Evolutionary conservation across 2,888 invertebrate species (phyloP).

Genomic region (Napeogenes sylphis): DNA sequence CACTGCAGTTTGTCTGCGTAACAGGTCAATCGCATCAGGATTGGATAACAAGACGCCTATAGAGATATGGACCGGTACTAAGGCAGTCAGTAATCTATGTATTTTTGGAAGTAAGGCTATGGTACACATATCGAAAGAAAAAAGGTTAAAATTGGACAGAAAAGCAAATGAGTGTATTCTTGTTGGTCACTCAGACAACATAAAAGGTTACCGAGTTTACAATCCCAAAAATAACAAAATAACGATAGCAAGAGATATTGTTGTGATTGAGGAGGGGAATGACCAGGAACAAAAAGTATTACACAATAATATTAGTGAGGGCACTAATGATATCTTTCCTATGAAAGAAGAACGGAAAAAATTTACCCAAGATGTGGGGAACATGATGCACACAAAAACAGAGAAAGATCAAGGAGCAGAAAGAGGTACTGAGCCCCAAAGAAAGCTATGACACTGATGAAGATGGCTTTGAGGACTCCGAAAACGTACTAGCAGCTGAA

Average conservation of each 20-base stretch:
- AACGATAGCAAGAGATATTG: not conserved
- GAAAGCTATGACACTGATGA: too few species aligned
- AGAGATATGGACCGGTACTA: slow-evolving; percentile 18
- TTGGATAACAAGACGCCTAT: slow-evolving; percentile 17
- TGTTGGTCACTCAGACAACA: not conserved
- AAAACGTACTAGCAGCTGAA: too few species aligned
- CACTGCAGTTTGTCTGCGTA: too few species aligned
- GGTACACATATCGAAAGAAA: slow-evolving; percentile 13
- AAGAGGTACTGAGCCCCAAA: too few species aligned
- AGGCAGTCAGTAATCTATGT: slow-evolving; percentile 17
- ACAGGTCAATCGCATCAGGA: slow-evolving; percentile 15
- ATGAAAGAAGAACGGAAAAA: too few species aligned
- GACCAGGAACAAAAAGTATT: not conserved
- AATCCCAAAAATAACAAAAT: not conserved
- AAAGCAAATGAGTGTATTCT: slow-evolving; percentile 11
- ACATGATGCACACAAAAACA: too few species aligned
- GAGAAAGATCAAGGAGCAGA: too few species aligned
- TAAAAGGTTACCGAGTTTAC: slow-evolving; percentile 8
- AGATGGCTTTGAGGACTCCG: too few species aligned
- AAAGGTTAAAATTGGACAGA: too few species aligned
- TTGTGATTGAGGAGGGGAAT: not conserved
- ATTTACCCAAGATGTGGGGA: too few species aligned
- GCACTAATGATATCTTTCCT: too few species aligned
- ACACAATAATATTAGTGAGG: too few species aligned
- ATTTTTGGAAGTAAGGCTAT: slow-evolving; percentile 20